Evolutionary conservation across 2,797 vertebrate species (phyloP).

Genomic region (Acipenser transmontanus): DNA sequence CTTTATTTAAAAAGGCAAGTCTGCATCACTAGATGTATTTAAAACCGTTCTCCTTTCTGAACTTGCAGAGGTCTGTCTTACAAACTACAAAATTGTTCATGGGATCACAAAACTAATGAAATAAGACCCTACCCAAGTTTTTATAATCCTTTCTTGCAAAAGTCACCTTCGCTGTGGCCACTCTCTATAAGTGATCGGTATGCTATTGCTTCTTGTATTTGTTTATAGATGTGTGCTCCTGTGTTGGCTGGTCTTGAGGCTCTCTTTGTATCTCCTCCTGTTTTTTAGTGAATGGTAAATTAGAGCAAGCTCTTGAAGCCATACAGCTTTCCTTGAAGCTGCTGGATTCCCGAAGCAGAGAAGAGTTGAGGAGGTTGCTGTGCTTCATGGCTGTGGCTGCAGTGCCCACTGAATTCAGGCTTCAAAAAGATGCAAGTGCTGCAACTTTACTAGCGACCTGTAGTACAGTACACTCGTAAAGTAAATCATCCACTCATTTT

Average conservation of each 20-base stretch:
- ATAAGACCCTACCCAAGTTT: too few relatives aligned
- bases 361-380: slow-evolving; percentile 77
- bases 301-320: slow-evolving; percentile 74
- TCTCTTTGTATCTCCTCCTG: not conserved
- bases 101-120: too few relatives aligned
- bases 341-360: slow-evolving; percentile 63
- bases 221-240: not conserved
- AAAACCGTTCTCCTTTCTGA: too few relatives aligned
- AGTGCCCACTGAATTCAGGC: slow-evolving; percentile 59
- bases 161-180: not conserved
- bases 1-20: too few relatives aligned
- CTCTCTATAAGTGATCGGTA: not conserved
- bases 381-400: slow-evolving; percentile 84
- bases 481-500: not conserved
- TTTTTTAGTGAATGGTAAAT: slow-evolving; percentile 67
- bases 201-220: not conserved
- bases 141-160: too few relatives aligned
- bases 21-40: too few relatives aligned
- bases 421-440: slow-evolving; percentile 73
- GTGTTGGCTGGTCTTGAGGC: not conserved
- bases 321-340: slow-evolving; percentile 85
- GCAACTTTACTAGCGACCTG: not conserved
- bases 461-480: not conserved
- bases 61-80: too few relatives aligned
- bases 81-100: too few relatives aligned